A percentile compares a stretch with the other conserved stretches of the same genome.
phyloP scores from a whole-genome alignment of 2,113 vertebrate species.

The Tupaia chinensis region DNA sequence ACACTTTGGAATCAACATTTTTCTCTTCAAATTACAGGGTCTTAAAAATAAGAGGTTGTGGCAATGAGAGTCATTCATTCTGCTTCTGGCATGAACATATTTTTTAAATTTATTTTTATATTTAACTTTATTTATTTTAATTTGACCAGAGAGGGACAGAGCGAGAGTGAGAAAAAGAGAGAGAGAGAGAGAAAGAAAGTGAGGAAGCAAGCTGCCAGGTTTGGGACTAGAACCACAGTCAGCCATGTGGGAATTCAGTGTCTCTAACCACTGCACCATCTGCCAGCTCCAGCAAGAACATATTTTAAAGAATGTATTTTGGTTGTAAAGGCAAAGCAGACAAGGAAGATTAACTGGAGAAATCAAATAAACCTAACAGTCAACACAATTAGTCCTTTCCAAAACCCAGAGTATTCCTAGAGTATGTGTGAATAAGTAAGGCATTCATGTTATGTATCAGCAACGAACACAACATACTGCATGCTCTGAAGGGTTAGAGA shows the following conservation, averaged over 20 bases:
- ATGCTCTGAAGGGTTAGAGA: neutral
- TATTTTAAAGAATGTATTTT: slow-evolving; percentile 50
- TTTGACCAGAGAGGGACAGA: too few relatives aligned
- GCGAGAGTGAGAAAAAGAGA: too few relatives aligned
- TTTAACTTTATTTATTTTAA: too few relatives aligned
- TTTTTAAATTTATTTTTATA: too few relatives aligned
- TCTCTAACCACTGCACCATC: too few relatives aligned
- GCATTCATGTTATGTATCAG: neutral
- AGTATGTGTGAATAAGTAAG: neutral
- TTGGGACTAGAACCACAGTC: too few relatives aligned
- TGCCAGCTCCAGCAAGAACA: too few relatives aligned
- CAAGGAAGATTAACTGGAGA: neutral
- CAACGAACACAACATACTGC: neutral
- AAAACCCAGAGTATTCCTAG: neutral
- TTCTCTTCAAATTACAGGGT: slow-evolving; percentile 44
- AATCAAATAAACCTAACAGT: neutral
- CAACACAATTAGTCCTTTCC: neutral
- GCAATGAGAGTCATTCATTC: neutral
- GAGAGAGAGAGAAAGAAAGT: too few relatives aligned
- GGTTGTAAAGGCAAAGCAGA: slow-evolving; percentile 38
- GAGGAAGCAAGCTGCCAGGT: too few relatives aligned
- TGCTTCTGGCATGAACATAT: neutral
- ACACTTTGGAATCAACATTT: slow-evolving; percentile 39
- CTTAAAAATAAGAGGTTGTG: slow-evolving; percentile 38
- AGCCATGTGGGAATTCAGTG: too few relatives aligned